Evolutionary conservation across 2,797 vertebrate genomes (phyloP), one percentile per base, ranked within the genome.

Genomic region (Parotocinclus haroldoi): DNA sequence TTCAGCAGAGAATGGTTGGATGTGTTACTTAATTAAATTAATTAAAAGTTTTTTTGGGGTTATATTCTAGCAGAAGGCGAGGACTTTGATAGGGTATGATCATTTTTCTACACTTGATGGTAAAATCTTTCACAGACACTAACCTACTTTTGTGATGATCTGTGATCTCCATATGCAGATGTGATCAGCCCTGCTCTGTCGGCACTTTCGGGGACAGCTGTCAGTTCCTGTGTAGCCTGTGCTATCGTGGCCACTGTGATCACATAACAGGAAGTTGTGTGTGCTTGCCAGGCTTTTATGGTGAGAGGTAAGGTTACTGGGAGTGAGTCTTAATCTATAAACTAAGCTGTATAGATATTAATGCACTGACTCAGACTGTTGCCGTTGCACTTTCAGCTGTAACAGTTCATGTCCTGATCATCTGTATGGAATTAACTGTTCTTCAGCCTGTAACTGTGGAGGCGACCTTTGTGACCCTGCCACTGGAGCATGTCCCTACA

Each of bases 381-480:
- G 39, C 10, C 14, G 7, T 60, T 75, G 14, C n/a, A n/a, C n/a
- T n/a, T n/a, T n/a, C 80, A 99, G 96, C 79, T 99, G 96, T 85
- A 99, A 99, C 11, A 79, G 82, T 75, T 95, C 92, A 64, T 99
- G 96, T 78, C 86, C 85, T 0, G 73, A 85, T 59, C 90, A 89
- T 0, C 90, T 85, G 76, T 91, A 92, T 10, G 96, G 96, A 12
- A 61, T 77, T 51, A 98, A 98, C 84, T 99, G 96, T 62, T 96
- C 96, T 1, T 86, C 74, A 0, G 12, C 72, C 51, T 98, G 96
- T 73, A 84, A 84, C 55, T 98, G 96, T 66, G 82, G 85, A n/a
- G 79, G 88, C 0, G 89, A 83, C 0, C 75, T 27, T 63, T 99
- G 96, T 42, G 70, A 94, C 76, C 85, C 88, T 0, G 74, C 80